Conservation (phyloP, 2,888 invertebrate species). For the Orthosia gothica region DNA sequence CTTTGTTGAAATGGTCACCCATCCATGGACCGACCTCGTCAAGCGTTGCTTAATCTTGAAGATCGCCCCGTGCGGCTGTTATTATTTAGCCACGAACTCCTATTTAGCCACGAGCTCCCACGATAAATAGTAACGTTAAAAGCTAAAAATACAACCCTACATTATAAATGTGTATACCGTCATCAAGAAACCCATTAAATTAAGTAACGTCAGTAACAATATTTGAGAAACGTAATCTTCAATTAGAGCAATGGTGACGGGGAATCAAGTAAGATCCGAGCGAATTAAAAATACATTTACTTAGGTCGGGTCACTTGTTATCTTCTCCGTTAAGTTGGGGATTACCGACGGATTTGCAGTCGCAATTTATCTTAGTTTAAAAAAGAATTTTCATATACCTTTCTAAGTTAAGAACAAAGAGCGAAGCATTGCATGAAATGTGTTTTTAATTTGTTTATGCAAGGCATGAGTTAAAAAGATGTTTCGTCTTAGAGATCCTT, state of each 20-base stretch:
- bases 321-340: conserved; percentile 26
- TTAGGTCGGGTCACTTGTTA: conserved; percentile 63
- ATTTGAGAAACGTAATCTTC: conserved; percentile 64
- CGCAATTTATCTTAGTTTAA: conserved; percentile 46
- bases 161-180: conserved; percentile 15
- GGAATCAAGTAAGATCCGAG: conserved; percentile 57
- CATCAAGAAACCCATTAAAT: conserved; percentile 53
- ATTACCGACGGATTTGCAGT: conserved; percentile 45
- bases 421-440: conserved; percentile 13
- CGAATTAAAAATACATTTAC: conserved; percentile 72
- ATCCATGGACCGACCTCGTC: too few relatives aligned
- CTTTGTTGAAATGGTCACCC: too few relatives aligned
- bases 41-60: too few relatives aligned
- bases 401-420: conserved; percentile 23
- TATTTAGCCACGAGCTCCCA: too few relatives aligned
- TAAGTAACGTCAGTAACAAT: conserved; percentile 43
- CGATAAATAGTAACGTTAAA: neutral
- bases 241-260: conserved; percentile 59
- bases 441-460: conserved; percentile 15
- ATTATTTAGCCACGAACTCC: too few relatives aligned
- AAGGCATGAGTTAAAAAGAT: neutral
- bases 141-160: neutral
- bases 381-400: conserved; percentile 23
- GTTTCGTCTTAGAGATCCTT: neutral
- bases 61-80: too few relatives aligned